These are phyloP conservation scores for Hartigia nigra DNA, from an alignment of 2,888 invertebrate genomes.

Conservation along the genomic window DNA sequence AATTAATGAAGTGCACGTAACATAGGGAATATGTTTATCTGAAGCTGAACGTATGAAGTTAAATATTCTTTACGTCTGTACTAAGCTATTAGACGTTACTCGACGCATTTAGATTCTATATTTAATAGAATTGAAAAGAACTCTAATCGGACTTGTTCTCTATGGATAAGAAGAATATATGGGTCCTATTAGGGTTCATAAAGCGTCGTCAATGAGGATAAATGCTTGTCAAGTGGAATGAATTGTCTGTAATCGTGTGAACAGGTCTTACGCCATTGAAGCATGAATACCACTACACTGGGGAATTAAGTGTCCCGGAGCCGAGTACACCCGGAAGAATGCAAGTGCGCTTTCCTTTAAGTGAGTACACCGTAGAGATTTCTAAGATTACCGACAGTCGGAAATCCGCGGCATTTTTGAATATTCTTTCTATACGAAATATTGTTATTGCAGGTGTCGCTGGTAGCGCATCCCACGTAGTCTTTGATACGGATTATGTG, in stretches of 20 bases:
- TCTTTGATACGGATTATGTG: constrained; percentile 80
- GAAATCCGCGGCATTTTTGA: not conserved
- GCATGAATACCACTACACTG: constrained; percentile 84
- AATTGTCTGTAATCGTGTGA: constrained; percentile 50
- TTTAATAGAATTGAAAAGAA: not conserved
- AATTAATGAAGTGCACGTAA: not conserved
- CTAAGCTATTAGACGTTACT: not conserved
- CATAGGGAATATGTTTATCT: not conserved
- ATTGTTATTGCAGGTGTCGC: constrained; percentile 71
- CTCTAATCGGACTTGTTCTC: not conserved
- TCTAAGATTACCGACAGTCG: not conserved
- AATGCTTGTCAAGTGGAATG: constrained; percentile 52
- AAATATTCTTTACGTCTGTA: not conserved
- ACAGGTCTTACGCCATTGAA: constrained; percentile 78
- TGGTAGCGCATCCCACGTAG: constrained; percentile 79
- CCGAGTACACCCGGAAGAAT: constrained; percentile 76
- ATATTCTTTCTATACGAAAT: not conserved
- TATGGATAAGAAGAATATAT: constrained; percentile 28
- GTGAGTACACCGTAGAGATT: constrained; percentile 69
- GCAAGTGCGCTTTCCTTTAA: constrained; percentile 82
- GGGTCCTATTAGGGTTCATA: constrained; percentile 17
- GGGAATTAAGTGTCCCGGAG: constrained; percentile 75
- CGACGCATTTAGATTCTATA: not conserved
- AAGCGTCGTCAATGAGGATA: constrained; percentile 36
- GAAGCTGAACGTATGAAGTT: not conserved